phyloP scores from a whole-genome alignment of 2,797 vertebrate genomes.

The Notolepis coatsorum region DNA sequence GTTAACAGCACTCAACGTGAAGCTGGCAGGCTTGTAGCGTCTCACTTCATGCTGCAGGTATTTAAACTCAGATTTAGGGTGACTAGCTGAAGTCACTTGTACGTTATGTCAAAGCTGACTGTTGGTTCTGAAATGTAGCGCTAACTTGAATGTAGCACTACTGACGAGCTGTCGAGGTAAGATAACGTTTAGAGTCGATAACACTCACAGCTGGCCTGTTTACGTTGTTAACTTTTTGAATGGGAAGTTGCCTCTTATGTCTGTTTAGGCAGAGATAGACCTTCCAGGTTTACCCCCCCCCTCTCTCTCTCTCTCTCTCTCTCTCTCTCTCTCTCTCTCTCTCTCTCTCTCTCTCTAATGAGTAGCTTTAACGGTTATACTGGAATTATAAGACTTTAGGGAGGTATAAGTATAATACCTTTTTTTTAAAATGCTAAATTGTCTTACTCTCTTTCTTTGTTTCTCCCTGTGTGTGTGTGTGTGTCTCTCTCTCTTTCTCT shows the following conservation, averaged over 20 bases:
- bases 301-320: background rate
- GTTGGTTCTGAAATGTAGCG: background rate
- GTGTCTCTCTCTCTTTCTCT: background rate
- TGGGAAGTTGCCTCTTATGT: background rate
- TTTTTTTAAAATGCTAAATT: background rate
- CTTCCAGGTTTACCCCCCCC: too few species aligned
- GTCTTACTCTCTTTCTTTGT: background rate
- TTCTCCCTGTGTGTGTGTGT: slow-evolving; percentile 4
- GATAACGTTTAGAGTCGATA: too few species aligned
- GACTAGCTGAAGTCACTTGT: background rate
- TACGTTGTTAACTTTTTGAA: too few species aligned
- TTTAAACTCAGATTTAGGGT: background rate
- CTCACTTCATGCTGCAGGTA: slow-evolving; percentile 9
- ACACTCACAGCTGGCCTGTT: too few species aligned
- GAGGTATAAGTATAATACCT: too few species aligned
- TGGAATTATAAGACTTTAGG: too few species aligned
- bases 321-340: background rate
- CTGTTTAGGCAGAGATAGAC: too few species aligned
- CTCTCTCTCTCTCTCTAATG: background rate
- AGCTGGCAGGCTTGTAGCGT: background rate
- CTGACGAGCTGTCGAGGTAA: too few species aligned
- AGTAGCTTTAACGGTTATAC: too few species aligned
- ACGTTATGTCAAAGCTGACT: background rate
- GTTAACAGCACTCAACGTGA: background rate
- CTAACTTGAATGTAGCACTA: too few species aligned